Evolutionary conservation across 2,888 invertebrate species (phyloP).

Genomic region (Cosmia trapezina): DNA sequence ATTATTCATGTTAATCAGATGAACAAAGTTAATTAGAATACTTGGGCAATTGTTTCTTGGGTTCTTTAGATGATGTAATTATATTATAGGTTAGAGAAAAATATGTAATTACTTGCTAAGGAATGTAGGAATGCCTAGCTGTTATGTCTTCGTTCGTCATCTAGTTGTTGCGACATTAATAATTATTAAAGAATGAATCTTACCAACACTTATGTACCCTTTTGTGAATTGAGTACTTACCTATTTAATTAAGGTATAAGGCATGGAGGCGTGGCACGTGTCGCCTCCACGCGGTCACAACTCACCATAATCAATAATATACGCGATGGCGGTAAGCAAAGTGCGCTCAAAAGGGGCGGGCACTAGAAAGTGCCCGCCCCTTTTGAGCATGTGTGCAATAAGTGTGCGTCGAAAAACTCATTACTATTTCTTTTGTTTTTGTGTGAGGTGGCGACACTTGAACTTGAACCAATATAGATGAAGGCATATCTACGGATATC

Average conservation of each 20-base stretch:
- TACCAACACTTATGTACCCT: not conserved
- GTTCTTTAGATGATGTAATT: not conserved
- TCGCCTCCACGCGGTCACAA: too few relatives aligned
- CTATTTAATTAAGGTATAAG: not conserved
- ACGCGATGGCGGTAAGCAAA: too few relatives aligned
- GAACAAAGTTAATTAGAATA: constrained; percentile 37
- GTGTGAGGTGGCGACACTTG: too few relatives aligned
- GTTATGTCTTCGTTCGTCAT: not conserved
- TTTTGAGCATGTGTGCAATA: too few relatives aligned
- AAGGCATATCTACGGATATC: too few relatives aligned
- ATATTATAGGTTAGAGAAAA: not conserved
- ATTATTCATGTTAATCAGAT: constrained; percentile 52
- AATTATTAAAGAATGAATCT: not conserved
- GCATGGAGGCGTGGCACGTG: too few relatives aligned
- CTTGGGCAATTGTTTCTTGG: constrained; percentile 19
- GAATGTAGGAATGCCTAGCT: not conserved
- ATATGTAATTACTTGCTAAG: not conserved
- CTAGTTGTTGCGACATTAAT: not conserved
- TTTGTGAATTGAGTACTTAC: not conserved
- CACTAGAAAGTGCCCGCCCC: too few relatives aligned
- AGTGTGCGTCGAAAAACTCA: too few relatives aligned
- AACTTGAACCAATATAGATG: too few relatives aligned
- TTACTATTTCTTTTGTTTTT: too few relatives aligned
- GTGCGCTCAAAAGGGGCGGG: too few relatives aligned
- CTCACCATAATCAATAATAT: too few relatives aligned